Evolutionary conservation across 2,888 invertebrate genomes (phyloP).

Genomic region (Phyllotreta striolata): DNA sequence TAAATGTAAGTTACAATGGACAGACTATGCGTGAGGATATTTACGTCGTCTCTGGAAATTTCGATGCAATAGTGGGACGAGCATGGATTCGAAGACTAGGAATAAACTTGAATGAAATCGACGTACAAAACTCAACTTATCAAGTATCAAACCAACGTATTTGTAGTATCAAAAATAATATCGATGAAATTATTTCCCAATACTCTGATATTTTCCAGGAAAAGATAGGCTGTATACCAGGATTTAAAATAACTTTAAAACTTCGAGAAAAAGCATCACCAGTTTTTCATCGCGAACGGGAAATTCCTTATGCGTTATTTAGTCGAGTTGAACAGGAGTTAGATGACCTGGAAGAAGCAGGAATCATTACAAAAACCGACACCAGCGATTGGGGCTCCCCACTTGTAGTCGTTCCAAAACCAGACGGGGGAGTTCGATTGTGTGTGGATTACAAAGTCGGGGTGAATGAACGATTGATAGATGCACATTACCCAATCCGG

Average conservation of each 20-base stretch:
- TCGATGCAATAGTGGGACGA: neutral
- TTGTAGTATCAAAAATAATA: no score
- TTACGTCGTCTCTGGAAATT: neutral
- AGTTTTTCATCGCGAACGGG: neutral
- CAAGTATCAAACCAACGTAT: no score
- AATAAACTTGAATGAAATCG: no score
- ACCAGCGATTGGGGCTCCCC: constrained; percentile 40
- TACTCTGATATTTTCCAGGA: no score
- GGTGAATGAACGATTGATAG: neutral
- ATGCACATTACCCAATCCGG: no score
- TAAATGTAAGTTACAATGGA: neutral
- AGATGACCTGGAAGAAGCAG: neutral
- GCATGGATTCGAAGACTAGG: neutral
- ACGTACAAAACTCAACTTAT: no score
- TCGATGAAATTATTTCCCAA: no score
- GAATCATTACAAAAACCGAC: constrained; percentile 33
- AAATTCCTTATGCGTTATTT: neutral
- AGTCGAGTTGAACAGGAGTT: neutral
- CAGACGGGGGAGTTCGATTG: constrained; percentile 35
- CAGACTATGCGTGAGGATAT: neutral
- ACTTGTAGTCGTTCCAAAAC: constrained; percentile 38
- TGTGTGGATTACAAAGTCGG: constrained; percentile 29
- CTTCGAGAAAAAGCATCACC: no score
- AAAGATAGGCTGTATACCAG: no score
- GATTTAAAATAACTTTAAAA: no score